These are phyloP conservation scores for Ambastaia sidthimunki DNA, from an alignment of 2,797 vertebrate genomes.

Conservation along the genomic window DNA sequence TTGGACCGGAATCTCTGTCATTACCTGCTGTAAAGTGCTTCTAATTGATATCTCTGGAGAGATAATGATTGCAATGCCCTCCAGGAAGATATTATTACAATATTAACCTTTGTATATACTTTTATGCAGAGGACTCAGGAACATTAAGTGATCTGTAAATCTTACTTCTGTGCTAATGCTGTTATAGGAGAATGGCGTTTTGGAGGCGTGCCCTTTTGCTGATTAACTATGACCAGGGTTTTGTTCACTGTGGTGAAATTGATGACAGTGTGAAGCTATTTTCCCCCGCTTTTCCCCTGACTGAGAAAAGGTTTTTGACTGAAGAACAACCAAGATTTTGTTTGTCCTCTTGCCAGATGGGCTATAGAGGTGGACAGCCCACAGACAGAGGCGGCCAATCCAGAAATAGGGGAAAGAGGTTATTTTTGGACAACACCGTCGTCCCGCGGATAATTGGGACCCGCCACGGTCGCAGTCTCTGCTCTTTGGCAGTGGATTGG, in stretches of 20 bases:
- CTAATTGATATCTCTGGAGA: slow-evolving; percentile 89
- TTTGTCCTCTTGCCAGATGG: slow-evolving; percentile 37
- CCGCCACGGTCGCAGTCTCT: slow-evolving; percentile 47
- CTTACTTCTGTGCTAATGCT: slow-evolving; percentile 83
- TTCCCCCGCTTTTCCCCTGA: slow-evolving; percentile 68
- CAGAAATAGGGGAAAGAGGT: slow-evolving; percentile 47
- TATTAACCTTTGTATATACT: slow-evolving; percentile 92
- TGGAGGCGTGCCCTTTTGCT: slow-evolving; percentile 84
- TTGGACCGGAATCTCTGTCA: slow-evolving; percentile 86
- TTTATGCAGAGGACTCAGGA: slow-evolving; percentile 86
- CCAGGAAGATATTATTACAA: slow-evolving; percentile 90
- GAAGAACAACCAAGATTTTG: slow-evolving; percentile 43
- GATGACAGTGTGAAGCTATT: slow-evolving; percentile 75
- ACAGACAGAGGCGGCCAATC: slow-evolving; percentile 29
- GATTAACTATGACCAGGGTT: slow-evolving; percentile 83
- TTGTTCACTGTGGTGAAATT: slow-evolving; percentile 77
- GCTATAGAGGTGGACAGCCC: slow-evolving; percentile 38
- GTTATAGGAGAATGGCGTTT: slow-evolving; percentile 84
- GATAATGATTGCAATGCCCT: slow-evolving; percentile 90
- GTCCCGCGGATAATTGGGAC: slow-evolving; percentile 66
- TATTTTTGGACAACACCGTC: slow-evolving; percentile 71
- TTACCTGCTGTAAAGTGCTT: slow-evolving; percentile 89
- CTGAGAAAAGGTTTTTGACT: slow-evolving; percentile 59
- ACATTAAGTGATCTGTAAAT: slow-evolving; percentile 89
- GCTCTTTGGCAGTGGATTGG: slow-evolving; percentile 57